These are phyloP conservation scores for Copidosoma aretas DNA, from an alignment of 2,888 invertebrate genomes.

Conservation along the genomic window DNA sequence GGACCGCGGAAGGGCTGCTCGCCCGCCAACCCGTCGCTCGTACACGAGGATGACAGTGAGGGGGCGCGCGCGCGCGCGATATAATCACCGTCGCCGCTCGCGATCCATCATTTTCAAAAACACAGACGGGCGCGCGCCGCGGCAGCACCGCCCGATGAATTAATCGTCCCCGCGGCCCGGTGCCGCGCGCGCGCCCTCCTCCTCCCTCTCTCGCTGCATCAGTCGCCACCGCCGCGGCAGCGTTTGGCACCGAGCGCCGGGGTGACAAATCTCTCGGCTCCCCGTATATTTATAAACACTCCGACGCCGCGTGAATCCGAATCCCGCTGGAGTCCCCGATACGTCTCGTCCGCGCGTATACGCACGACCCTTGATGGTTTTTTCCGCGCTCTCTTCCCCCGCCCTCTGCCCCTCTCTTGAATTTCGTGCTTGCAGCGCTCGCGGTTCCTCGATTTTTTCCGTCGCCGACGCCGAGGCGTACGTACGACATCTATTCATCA, in stretches of 20 bases:
- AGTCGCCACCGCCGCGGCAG: background rate
- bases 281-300: conserved; percentile 61
- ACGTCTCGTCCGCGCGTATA: too few relatives aligned
- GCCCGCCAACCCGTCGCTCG: too few relatives aligned
- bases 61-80: background rate
- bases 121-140: too few relatives aligned
- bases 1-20: too few relatives aligned
- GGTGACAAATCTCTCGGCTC: conserved; percentile 59
- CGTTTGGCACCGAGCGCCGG: conserved; percentile 43
- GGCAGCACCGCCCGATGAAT: background rate
- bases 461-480: background rate
- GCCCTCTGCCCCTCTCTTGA: too few relatives aligned
- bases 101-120: background rate
- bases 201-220: background rate
- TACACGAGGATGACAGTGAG: too few relatives aligned
- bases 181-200: background rate
- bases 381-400: too few relatives aligned
- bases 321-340: too few relatives aligned
- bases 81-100: background rate
- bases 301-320: conserved; percentile 58
- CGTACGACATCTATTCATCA: too few relatives aligned
- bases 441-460: background rate
- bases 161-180: background rate
- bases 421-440: too few relatives aligned
- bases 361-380: conserved; percentile 23